Conservation (phyloP, 2,888 invertebrate genomes). For the Xestia xanthographa region DNA sequence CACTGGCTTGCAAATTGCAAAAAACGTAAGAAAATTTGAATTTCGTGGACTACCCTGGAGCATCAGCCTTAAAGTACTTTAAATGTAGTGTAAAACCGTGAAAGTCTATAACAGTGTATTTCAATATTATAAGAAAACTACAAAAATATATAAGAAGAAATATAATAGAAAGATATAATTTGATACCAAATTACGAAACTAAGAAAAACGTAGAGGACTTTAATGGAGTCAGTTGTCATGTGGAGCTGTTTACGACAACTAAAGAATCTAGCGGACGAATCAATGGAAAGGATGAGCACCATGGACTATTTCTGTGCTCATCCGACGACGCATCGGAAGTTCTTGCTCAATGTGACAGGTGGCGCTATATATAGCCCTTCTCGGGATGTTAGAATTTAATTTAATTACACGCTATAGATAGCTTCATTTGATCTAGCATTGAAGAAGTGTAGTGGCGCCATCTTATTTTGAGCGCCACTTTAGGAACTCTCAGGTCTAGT, state of each 20-base stretch:
- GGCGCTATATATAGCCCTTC: conserved; percentile 51
- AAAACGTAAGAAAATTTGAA: too few relatives aligned
- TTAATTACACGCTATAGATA: conserved; percentile 47
- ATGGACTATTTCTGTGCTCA: conserved; percentile 52
- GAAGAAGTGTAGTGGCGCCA: background rate
- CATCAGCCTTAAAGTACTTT: too few relatives aligned
- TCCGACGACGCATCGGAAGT: conserved; percentile 61
- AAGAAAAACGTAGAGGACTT: background rate
- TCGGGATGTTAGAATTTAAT: conserved; percentile 45
- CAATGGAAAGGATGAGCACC: conserved; percentile 26
- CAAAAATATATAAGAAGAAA: too few relatives aligned
- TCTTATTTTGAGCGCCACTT: background rate
- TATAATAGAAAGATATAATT: background rate
- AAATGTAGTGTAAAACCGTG: too few relatives aligned
- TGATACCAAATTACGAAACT: background rate
- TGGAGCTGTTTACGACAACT: conserved; percentile 28
- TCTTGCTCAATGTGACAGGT: conserved; percentile 64
- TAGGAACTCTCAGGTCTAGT: background rate
- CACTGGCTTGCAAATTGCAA: too few relatives aligned
- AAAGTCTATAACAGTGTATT: too few relatives aligned
- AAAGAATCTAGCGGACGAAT: conserved; percentile 23
- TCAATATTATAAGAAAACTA: too few relatives aligned
- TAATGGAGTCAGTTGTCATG: conserved; percentile 5
- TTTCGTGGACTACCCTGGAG: too few relatives aligned
- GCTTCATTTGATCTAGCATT: conserved; percentile 37